Base-by-base conservation (phyloP, 2,797 vertebrate genomes). In the Falco naumanni region DNA sequence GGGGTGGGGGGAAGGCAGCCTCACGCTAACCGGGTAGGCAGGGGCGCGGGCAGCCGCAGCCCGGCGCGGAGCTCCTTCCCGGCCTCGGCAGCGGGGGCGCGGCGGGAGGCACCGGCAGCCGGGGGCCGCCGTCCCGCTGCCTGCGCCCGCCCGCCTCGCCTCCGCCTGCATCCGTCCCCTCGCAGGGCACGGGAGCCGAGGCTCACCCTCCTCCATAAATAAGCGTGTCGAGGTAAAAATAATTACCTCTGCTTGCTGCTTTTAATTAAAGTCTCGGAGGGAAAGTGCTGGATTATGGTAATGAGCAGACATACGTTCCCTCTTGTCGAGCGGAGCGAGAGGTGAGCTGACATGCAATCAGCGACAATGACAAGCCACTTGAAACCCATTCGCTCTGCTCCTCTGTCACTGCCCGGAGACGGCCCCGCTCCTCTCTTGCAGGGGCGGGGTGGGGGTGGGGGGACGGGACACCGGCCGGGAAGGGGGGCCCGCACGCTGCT, bases 241-340 rank as follows among this genome's bases (percentile, higher is more conserved):
- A 98, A 99, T 99, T 97, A 99, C 98, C 98, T 98, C 98, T 92
- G 98, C 98, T 98, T 98, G 98, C 99, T 99, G 99, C 98, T 98
- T 98, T 99, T 99, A 99, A 99, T 99, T 98, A 99, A 98, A 98
- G 99, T 99, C 99, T 99, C 98, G 29, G 97, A 99, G 99, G 98
- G 98, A 99, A 98, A 98, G 98, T 98, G 98, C 97, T 97, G 98
- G 99, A 99, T 99, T 99, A 99, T 99, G 99, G 88, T 98, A 99
- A 99, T 99, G 98, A 99, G 98, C 95, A 97, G 98, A 98, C 99
- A 98, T 97, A 98, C 98, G 98, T 98, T 98, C 98, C 98, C 97
- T 98, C 98, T 98, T 97, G 98, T 98, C 97, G 98, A 95, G 98
- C 94, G 93, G 97, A 98, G 98, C 98, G 97, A 98, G 98, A 98